Conservation (phyloP, 2,113 vertebrate genomes). For the Saccopteryx bilineata region DNA sequence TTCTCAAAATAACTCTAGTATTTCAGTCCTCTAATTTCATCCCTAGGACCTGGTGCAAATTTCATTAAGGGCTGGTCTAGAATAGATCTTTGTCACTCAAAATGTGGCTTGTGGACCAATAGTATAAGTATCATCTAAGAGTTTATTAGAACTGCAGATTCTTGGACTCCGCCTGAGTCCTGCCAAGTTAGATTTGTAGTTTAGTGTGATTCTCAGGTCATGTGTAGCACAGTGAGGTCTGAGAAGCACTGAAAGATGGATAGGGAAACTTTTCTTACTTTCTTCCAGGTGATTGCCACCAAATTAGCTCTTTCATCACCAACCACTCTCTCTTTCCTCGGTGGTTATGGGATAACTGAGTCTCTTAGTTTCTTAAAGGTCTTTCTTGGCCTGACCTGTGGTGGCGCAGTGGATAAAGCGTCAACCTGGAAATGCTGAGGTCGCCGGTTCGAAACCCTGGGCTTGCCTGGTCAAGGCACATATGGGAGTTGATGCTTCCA, state of each 20-base stretch:
- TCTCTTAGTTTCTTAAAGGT: neutral
- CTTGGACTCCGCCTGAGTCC: neutral
- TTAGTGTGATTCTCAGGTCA: neutral
- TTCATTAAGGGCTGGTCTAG: neutral
- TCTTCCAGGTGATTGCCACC: neutral
- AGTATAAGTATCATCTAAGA: neutral
- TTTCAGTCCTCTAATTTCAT: neutral
- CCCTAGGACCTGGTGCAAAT: neutral
- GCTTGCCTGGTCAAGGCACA: too few relatives aligned
- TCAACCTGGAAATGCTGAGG: too few relatives aligned
- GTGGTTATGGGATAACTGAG: neutral
- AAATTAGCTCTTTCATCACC: neutral
- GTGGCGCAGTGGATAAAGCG: too few relatives aligned
- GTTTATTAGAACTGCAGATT: neutral
- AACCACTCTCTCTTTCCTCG: neutral
- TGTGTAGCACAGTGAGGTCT: neutral
- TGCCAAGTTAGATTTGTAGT: neutral
- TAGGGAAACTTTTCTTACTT: neutral
- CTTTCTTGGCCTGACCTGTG: too few relatives aligned
- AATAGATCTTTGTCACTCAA: constrained; percentile 1
- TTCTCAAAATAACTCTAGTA: neutral
- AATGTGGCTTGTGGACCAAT: neutral
- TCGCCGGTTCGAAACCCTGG: too few relatives aligned
- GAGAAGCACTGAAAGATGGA: neutral
- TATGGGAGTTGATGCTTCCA: too few relatives aligned